These are phyloP conservation scores for Lacerta bilineata DNA, from an alignment of 2,797 vertebrate species.

Conservation along the genomic window DNA sequence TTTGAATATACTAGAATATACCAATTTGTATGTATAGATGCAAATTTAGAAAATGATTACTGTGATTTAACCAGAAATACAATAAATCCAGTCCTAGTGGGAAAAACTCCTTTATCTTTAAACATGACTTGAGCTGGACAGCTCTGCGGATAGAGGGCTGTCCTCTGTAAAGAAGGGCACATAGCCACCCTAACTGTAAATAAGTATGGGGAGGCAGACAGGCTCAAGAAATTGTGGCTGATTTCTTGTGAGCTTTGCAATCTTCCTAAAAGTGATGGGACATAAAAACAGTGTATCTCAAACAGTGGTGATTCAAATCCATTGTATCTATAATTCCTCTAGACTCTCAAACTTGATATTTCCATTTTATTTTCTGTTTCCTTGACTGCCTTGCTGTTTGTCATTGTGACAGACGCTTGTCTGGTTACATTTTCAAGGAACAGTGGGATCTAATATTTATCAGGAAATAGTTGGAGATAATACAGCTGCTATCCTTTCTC, in stretches of 20 bases:
- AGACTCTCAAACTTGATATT: slow-evolving; percentile 41
- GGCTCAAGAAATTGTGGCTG: background rate
- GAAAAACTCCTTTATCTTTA: no score
- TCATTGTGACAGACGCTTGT: slow-evolving; percentile 54
- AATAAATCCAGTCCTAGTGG: no score
- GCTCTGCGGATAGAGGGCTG: no score
- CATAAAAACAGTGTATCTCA: slow-evolving; percentile 12
- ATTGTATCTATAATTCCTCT: slow-evolving; percentile 29
- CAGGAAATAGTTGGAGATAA: slow-evolving; percentile 50
- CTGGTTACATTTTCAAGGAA: slow-evolving; percentile 24
- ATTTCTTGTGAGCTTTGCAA: background rate
- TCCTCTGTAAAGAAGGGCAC: no score
- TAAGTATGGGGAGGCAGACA: background rate
- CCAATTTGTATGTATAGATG: no score
- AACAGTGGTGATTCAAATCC: slow-evolving; percentile 27
- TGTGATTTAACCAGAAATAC: no score
- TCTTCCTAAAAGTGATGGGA: slow-evolving; percentile 41
- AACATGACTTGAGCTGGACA: no score
- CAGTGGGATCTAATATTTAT: slow-evolving; percentile 44
- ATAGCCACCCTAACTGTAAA: background rate
- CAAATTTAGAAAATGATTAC: no score
- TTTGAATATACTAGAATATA: no score
- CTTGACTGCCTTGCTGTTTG: slow-evolving; percentile 52
- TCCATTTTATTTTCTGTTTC: slow-evolving; percentile 53
- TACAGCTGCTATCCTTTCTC: slow-evolving; percentile 35